phyloP scores from a whole-genome alignment of 2,113 vertebrate species.

The Erpornis zantholeuca region DNA sequence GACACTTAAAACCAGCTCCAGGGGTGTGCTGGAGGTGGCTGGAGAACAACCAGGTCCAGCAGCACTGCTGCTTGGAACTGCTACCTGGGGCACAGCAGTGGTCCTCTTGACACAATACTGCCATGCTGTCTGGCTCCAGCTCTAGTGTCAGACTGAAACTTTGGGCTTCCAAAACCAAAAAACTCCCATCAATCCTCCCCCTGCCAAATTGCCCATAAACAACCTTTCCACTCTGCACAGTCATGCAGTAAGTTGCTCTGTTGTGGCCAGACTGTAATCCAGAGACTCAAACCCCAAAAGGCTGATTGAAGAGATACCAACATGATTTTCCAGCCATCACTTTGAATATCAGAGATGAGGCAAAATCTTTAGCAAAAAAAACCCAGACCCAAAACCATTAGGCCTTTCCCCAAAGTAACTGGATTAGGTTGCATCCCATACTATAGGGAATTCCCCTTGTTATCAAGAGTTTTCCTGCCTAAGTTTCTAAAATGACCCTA shows the following conservation, averaged over 20 bases:
- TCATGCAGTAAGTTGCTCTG: neutral
- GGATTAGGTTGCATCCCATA: neutral
- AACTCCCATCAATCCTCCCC: too few relatives aligned
- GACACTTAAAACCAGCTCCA: neutral
- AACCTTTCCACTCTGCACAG: neutral
- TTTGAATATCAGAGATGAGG: neutral
- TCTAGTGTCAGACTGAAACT: neutral
- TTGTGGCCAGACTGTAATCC: neutral
- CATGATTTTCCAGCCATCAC: neutral
- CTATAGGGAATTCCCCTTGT: neutral
- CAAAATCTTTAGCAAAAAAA: neutral
- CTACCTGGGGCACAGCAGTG: neutral
- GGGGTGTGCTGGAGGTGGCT: neutral
- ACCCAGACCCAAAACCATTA: accelerated
- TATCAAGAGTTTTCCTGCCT: neutral
- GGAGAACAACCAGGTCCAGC: neutral
- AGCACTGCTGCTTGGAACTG: neutral
- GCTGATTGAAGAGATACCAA: neutral
- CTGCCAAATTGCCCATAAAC: accelerated
- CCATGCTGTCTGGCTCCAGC: neutral
- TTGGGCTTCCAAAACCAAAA: neutral
- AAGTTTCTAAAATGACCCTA: neutral
- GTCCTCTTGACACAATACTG: neutral
- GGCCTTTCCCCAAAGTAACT: neutral
- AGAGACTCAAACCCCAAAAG: neutral